Percentiles rank a stretch among this genome's conserved stretches.
These are phyloP conservation scores for Pyrocephalus nanus DNA, from an alignment of 2,797 vertebrate genomes.

Conservation along the genomic window DNA sequence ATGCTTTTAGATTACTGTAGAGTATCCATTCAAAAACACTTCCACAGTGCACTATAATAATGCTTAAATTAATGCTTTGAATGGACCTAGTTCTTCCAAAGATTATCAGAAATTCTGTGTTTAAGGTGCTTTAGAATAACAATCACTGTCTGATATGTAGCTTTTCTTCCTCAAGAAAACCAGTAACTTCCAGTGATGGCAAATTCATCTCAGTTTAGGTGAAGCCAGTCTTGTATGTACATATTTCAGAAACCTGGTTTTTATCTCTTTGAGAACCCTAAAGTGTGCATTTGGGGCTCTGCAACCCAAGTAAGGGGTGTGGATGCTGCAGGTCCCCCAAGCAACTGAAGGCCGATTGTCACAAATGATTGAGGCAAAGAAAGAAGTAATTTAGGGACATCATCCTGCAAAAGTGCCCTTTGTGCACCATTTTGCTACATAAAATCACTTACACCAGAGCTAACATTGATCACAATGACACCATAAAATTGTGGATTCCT, in stretches of 20 bases:
- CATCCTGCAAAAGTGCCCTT: not conserved
- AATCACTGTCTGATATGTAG: not conserved
- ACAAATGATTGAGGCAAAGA: not conserved
- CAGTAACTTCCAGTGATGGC: not conserved
- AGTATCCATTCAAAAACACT: not conserved
- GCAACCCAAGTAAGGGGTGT: not conserved
- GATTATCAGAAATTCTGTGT: not conserved
- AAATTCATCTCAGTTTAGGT: conserved; percentile 25
- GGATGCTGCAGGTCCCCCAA: not conserved
- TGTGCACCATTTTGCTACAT: not conserved
- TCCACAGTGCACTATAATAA: not conserved
- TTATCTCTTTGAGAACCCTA: conserved; percentile 7
- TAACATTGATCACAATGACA: not conserved
- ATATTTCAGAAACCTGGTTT: conserved; percentile 19
- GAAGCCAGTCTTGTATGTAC: not conserved
- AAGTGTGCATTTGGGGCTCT: not conserved
- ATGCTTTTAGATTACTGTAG: not conserved
- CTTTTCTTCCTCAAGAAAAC: conserved; percentile 33
- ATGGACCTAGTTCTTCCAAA: not conserved
- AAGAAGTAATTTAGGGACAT: not conserved
- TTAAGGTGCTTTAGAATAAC: conserved; percentile 27
- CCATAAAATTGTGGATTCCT: not conserved
- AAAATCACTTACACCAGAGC: not conserved
- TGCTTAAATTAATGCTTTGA: not conserved
- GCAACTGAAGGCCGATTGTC: not conserved